These are phyloP conservation scores for Parazoanthus darwini DNA, from an alignment of 92 coral and sea anemone species.

Conservation along the genomic window DNA sequence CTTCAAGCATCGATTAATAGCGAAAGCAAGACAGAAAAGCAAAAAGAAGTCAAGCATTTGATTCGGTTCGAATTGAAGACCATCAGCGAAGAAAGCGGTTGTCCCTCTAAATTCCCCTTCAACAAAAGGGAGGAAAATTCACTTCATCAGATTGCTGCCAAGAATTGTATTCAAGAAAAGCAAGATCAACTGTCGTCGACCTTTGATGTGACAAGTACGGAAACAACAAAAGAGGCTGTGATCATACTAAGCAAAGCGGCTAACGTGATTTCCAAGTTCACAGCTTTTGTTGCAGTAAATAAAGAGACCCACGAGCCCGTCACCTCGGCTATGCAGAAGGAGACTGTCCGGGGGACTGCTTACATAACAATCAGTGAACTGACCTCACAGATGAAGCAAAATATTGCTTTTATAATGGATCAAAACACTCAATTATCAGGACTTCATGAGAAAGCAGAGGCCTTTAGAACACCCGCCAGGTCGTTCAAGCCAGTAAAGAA, in stretches of 20 bases:
- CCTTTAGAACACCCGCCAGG: not conserved
- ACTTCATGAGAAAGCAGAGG: not conserved
- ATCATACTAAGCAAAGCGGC: constrained; percentile 69
- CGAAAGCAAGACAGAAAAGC: not conserved
- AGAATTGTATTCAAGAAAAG: not conserved
- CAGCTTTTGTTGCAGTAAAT: constrained; percentile 80
- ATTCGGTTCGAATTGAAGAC: not conserved
- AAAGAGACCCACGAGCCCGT: constrained; percentile 58
- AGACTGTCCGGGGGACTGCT: not conserved
- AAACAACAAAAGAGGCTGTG: constrained; percentile 31
- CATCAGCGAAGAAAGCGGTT: not conserved
- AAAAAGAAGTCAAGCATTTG: not conserved
- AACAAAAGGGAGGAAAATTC: not conserved
- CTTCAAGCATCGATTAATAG: not conserved
- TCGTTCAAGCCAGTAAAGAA: not conserved
- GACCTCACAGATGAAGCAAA: not conserved
- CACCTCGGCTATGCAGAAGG: constrained; percentile 42
- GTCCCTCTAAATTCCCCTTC: not conserved
- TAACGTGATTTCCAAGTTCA: constrained; percentile 59
- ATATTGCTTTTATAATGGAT: not conserved
- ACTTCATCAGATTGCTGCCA: constrained; percentile 14
- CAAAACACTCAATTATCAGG: not conserved
- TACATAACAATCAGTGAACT: not conserved
- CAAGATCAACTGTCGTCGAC: not conserved
- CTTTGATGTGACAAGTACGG: not conserved